Conservation (phyloP, 1,140 invertebrate genomes). For the Hyphantria cunea region DNA sequence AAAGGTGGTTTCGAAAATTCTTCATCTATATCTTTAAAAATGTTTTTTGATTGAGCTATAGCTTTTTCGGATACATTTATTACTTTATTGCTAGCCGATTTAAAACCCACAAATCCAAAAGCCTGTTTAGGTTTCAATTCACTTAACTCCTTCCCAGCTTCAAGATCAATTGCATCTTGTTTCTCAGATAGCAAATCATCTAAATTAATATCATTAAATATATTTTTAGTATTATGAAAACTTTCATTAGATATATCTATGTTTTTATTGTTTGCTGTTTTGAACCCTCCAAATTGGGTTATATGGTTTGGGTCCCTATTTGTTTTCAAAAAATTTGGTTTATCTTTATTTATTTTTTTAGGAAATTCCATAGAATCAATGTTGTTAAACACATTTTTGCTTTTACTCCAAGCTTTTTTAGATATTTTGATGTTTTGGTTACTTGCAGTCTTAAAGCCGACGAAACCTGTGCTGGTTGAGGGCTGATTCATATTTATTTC, state of each 20-base stretch:
- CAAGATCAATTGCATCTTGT: too few species aligned
- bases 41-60: conserved; percentile 40
- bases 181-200: too few species aligned
- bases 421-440: conserved; percentile 53
- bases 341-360: background rate
- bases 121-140: too few species aligned
- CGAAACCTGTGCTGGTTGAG: conserved; percentile 8
- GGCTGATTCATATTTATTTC: background rate
- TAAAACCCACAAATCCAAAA: background rate
- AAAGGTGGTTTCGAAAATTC: background rate
- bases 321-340: background rate
- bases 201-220: too few species aligned
- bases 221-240: too few species aligned
- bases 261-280: too few species aligned
- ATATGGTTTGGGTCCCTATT: too few species aligned
- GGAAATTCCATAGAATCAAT: conserved; percentile 30
- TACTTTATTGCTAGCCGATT: conserved; percentile 42
- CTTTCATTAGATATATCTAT: too few species aligned
- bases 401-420: conserved; percentile 43
- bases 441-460: conserved; percentile 53
- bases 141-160: too few species aligned
- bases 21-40: conserved; percentile 31
- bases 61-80: conserved; percentile 48
- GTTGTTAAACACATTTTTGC: conserved; percentile 44
- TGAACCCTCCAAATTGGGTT: too few species aligned